Evolutionary conservation across 2,888 invertebrate species (phyloP).

Genomic region (Antheraea yamamai): DNA sequence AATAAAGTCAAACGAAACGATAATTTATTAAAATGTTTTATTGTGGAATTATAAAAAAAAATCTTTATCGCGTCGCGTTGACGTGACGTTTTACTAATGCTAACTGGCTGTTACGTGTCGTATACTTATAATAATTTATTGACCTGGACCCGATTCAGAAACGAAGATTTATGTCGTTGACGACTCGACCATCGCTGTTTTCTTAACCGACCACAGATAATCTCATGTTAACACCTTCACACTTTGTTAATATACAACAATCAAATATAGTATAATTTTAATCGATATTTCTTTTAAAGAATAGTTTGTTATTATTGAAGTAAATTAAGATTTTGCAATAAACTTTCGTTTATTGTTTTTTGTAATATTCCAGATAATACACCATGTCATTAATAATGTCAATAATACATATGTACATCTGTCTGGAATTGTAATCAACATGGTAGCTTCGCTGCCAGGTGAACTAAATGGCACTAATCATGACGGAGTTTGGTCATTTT

Average conservation of each 20-base stretch:
- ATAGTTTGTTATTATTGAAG: no score
- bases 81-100: constrained; percentile 7
- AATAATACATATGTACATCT: no score
- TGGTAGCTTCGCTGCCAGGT: no score
- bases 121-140: constrained; percentile 6
- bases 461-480: no score
- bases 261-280: not conserved
- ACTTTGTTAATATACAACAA: not conserved
- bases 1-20: not conserved
- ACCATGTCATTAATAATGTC: no score
- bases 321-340: no score
- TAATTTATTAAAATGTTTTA: constrained; percentile 10
- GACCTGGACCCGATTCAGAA: not conserved
- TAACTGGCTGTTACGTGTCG: constrained; percentile 1
- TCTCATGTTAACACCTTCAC: constrained; percentile 1
- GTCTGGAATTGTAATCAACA: no score
- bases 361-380: no score
- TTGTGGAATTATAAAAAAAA: not conserved
- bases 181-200: not conserved
- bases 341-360: no score
- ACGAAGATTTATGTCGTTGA: not conserved
- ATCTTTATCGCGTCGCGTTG: constrained; percentile 6
- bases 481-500: no score
- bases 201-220: not conserved
- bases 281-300: not conserved